These are phyloP conservation scores for Tor tambroides DNA, from an alignment of 2,113 vertebrate genomes.

Conservation along the genomic window DNA sequence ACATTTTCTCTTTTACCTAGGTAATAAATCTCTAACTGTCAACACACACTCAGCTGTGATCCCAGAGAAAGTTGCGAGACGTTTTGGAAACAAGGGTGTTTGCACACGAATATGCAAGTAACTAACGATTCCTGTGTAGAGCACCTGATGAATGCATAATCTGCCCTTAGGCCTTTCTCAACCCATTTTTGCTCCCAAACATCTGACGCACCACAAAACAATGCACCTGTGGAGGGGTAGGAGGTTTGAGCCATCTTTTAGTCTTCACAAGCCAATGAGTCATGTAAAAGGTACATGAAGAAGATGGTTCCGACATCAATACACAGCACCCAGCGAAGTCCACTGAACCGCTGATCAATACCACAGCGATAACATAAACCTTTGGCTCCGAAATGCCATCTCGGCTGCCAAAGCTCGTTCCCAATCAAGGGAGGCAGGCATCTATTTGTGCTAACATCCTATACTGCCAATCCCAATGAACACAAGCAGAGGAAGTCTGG, in stretches of 20 bases:
- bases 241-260: not conserved
- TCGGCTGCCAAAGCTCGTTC: not conserved
- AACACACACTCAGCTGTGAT: not conserved
- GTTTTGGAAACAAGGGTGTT: not conserved
- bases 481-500: not conserved
- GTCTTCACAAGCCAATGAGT: not conserved
- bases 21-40: not conserved
- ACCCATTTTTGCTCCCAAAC: not conserved
- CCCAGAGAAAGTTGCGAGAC: not conserved
- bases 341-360: conserved; percentile 3
- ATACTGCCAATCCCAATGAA: not conserved
- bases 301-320: not conserved
- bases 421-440: not conserved
- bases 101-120: not conserved
- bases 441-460: not conserved
- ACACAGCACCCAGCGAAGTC: not conserved
- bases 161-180: not conserved
- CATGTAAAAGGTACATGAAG: conserved; percentile 14
- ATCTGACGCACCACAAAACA: not conserved
- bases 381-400: not conserved
- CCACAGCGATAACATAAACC: not conserved
- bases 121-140: not conserved
- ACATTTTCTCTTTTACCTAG: not conserved
- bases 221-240: not conserved
- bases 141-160: not conserved